Percentiles rank a stretch among this genome's conserved stretches.
These are phyloP conservation scores for Dioctria linearis DNA, from an alignment of 2,888 invertebrate species.

Conservation along the genomic window DNA sequence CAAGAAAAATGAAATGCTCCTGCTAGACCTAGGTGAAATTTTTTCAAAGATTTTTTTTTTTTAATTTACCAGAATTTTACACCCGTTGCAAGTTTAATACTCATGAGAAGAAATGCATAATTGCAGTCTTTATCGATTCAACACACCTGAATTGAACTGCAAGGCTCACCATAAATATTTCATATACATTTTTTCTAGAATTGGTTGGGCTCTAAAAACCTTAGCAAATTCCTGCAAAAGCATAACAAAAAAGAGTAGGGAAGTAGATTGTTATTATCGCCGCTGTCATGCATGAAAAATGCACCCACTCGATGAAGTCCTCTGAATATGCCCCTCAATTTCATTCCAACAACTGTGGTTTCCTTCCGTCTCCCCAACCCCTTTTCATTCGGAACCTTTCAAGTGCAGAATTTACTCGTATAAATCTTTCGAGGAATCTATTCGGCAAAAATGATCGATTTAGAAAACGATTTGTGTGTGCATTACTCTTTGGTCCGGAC, in stretches of 20 bases:
- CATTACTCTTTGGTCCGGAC: background rate
- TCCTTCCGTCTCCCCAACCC: background rate
- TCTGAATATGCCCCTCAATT: slow-evolving; percentile 30
- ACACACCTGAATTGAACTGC: background rate
- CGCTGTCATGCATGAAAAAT: slow-evolving; percentile 50
- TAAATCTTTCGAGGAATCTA: slow-evolving; percentile 48
- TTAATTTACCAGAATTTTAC: slow-evolving; percentile 18
- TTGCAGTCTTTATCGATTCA: slow-evolving; percentile 32
- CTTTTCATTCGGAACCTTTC: slow-evolving; percentile 5
- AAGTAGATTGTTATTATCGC: slow-evolving; percentile 48
- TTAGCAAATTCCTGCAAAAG: slow-evolving; percentile 12
- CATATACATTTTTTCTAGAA: background rate
- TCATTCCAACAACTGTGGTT: background rate
- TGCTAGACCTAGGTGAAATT: background rate
- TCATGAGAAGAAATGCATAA: slow-evolving; percentile 30
- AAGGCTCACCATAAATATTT: background rate
- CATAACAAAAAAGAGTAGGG: background rate
- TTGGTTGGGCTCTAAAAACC: slow-evolving; percentile 10
- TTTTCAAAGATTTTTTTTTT: slow-evolving; percentile 43
- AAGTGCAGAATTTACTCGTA: slow-evolving; percentile 41
- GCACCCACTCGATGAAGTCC: slow-evolving; percentile 39
- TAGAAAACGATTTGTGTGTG: slow-evolving; percentile 40
- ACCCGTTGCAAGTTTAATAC: slow-evolving; percentile 19
- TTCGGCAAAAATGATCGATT: slow-evolving; percentile 45
- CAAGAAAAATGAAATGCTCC: slow-evolving; percentile 14